Percentiles rank a stretch among this genome's conserved stretches.
These are phyloP conservation scores for Xenus cinereus DNA, from an alignment of 2,113 vertebrate genomes.

Conservation along the genomic window DNA sequence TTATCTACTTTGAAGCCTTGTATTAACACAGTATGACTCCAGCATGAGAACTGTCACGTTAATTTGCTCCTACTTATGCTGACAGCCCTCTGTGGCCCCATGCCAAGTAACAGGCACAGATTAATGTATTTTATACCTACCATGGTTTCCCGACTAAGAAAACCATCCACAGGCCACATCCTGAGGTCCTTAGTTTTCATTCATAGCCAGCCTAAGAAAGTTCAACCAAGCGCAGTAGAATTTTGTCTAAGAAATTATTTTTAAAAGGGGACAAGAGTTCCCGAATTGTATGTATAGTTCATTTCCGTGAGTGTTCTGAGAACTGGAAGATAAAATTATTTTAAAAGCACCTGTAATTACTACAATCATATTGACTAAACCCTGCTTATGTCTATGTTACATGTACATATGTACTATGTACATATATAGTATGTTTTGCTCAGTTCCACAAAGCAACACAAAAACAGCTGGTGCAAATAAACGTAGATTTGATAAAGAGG, in stretches of 20 bases:
- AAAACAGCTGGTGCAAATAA: not conserved
- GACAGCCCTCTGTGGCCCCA: not conserved
- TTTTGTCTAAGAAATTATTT: not conserved
- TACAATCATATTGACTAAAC: not conserved
- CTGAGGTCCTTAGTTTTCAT: not conserved
- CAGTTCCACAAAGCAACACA: not conserved
- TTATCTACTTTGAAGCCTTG: not conserved
- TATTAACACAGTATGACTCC: constrained; percentile 2
- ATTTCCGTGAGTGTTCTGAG: not conserved
- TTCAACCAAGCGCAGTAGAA: not conserved
- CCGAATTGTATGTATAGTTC: not conserved
- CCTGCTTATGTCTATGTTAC: not conserved
- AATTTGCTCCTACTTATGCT: not conserved
- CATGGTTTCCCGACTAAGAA: not conserved
- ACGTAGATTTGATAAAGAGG: not conserved
- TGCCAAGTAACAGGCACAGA: not conserved
- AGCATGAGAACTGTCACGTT: not conserved
- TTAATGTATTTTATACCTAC: not conserved
- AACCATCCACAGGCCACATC: not conserved
- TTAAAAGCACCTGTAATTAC: not conserved
- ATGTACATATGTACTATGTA: not conserved
- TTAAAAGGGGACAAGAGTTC: not conserved
- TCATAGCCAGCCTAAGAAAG: not conserved
- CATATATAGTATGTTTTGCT: not conserved
- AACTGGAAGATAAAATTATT: not conserved